Percentiles rank a stretch among this genome's conserved stretches.
Evolutionary conservation across 2,797 vertebrate genomes (phyloP).

Genomic region (Diglossa cyanea): DNA sequence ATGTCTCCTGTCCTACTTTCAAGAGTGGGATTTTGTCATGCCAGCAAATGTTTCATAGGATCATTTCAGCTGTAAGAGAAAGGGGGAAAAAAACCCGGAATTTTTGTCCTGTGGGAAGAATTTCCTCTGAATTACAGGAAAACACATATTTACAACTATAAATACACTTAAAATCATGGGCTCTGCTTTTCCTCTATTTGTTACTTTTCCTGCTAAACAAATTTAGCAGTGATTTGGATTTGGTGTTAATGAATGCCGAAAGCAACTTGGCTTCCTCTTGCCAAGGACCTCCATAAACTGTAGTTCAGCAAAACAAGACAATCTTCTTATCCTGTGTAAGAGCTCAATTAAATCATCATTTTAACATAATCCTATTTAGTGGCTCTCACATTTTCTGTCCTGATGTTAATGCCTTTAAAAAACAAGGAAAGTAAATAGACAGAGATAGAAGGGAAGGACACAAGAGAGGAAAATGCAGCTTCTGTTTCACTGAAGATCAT

Average conservation of each 20-base stretch:
- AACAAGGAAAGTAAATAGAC: background rate
- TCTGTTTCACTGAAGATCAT: background rate
- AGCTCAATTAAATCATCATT: constrained; percentile 32
- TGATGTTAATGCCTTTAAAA: background rate
- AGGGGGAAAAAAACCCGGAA: background rate
- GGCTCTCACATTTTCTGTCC: background rate
- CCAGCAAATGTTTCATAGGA: constrained; percentile 26
- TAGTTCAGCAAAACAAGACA: background rate
- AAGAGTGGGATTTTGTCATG: constrained; percentile 1
- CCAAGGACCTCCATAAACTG: background rate
- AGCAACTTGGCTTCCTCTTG: background rate
- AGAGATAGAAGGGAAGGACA: background rate
- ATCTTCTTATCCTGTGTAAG: background rate
- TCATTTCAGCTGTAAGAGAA: background rate
- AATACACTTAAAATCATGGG: background rate
- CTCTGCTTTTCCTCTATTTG: background rate
- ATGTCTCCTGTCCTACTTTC: constrained; percentile 34
- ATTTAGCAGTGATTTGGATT: background rate
- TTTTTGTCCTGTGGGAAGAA: background rate
- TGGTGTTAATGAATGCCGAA: background rate
- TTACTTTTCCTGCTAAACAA: background rate
- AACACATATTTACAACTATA: background rate
- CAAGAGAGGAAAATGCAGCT: background rate
- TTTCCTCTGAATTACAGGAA: background rate
- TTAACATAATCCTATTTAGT: background rate